Evolutionary conservation across 2,113 vertebrate species (phyloP).

Genomic region (Pteruthius melanotis): DNA sequence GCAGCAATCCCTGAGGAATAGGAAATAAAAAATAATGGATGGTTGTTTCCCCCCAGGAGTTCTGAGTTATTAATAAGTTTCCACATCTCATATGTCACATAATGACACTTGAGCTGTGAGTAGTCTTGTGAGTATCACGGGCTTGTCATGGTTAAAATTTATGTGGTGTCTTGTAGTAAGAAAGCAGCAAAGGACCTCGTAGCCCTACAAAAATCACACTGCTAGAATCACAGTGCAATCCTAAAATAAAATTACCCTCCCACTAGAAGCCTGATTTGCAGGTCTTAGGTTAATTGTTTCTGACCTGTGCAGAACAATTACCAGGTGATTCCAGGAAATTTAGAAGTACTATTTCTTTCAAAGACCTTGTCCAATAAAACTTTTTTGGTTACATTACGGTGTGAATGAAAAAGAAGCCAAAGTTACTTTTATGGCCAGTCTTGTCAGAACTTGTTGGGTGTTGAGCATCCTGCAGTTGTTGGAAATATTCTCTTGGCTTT

Average conservation of each 20-base stretch:
- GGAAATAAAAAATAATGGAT: not conserved
- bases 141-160: not conserved
- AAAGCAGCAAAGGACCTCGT: not conserved
- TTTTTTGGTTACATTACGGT: not conserved
- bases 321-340: not conserved
- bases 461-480: not conserved
- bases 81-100: not conserved
- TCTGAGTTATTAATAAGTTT: not conserved
- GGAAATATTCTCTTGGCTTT: not conserved
- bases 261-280: not conserved
- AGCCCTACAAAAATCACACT: not conserved
- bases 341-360: not conserved
- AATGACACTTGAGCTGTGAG: not conserved
- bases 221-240: not conserved
- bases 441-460: not conserved
- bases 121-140: not conserved
- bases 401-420: not conserved
- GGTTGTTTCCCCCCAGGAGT: not conserved
- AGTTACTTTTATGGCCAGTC: not conserved
- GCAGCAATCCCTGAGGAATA: not conserved
- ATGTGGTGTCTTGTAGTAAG: not conserved
- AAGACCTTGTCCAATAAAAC: not conserved
- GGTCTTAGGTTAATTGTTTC: not conserved
- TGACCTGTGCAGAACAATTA: not conserved
- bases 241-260: not conserved